Evolutionary conservation across 2,113 vertebrate genomes (phyloP).

Genomic region (Parus major): DNA sequence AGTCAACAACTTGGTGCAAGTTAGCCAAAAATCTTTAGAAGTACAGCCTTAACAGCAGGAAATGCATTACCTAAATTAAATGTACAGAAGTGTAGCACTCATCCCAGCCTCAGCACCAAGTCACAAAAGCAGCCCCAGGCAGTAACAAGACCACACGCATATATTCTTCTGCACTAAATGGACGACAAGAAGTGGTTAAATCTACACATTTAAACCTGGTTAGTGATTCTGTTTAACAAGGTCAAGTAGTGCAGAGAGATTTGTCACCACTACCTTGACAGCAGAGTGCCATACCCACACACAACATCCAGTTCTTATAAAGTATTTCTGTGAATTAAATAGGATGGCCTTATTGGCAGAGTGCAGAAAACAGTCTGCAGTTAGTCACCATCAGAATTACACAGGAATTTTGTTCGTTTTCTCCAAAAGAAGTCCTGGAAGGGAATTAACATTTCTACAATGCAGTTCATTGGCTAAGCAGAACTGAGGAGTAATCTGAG

Average conservation of each 20-base stretch:
- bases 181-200: not conserved
- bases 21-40: not conserved
- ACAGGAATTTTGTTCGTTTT: not conserved
- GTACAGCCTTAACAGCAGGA: not conserved
- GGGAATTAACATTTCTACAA: not conserved
- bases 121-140: not conserved
- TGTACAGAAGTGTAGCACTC: not conserved
- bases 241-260: not conserved
- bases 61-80: not conserved
- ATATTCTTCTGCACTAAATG: not conserved
- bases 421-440: not conserved
- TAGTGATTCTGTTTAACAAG: not conserved
- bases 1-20: not conserved
- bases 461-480: not conserved
- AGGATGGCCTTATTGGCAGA: not conserved
- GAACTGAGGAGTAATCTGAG: not conserved
- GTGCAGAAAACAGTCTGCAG: not conserved
- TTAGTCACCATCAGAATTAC: not conserved
- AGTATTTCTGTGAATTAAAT: not conserved
- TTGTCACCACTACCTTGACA: not conserved
- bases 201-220: not conserved
- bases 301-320: not conserved
- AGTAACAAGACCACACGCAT: not conserved
- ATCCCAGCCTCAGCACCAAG: not conserved
- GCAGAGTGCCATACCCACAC: not conserved